Conservation (phyloP, 2,888 invertebrate genomes). For the Conops quadrifasciatus region DNA sequence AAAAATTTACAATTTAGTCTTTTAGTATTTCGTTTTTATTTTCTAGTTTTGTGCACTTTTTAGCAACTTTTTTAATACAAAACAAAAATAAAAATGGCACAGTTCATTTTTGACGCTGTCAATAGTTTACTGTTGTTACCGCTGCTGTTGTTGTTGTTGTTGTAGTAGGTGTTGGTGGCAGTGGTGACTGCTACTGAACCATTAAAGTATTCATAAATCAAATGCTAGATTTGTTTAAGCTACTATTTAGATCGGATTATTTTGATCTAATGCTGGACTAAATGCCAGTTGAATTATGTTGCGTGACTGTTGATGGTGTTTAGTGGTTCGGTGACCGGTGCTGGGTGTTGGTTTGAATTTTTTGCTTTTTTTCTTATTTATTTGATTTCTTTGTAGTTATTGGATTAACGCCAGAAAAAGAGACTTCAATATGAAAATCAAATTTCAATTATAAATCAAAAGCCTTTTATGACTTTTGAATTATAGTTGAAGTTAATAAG, state of each 20-base stretch:
- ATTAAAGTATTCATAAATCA: slow-evolving; percentile 16
- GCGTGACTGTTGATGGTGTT: neutral
- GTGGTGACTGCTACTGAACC: neutral
- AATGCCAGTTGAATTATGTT: slow-evolving; percentile 31
- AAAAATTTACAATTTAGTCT: neutral
- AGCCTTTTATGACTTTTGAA: too few relatives aligned
- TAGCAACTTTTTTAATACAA: slow-evolving; percentile 23
- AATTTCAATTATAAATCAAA: too few relatives aligned
- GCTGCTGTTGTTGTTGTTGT: slow-evolving; percentile 13
- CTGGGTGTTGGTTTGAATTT: neutral
- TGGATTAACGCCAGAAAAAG: neutral
- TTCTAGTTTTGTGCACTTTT: slow-evolving; percentile 12
- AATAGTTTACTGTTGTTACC: slow-evolving; percentile 40
- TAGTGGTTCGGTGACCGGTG: neutral
- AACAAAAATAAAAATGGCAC: neutral
- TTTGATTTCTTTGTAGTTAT: neutral
- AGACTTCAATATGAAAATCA: too few relatives aligned
- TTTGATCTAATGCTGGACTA: slow-evolving; percentile 38
- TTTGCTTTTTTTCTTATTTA: too few relatives aligned
- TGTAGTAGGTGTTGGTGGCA: neutral
- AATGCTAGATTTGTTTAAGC: slow-evolving; percentile 42
- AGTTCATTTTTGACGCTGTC: neutral
- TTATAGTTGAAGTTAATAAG: too few relatives aligned
- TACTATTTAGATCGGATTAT: slow-evolving; percentile 45
- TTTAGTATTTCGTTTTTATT: slow-evolving; percentile 23